Evolutionary conservation across 2,797 vertebrate species (phyloP).

Genomic region (Prionace glauca): DNA sequence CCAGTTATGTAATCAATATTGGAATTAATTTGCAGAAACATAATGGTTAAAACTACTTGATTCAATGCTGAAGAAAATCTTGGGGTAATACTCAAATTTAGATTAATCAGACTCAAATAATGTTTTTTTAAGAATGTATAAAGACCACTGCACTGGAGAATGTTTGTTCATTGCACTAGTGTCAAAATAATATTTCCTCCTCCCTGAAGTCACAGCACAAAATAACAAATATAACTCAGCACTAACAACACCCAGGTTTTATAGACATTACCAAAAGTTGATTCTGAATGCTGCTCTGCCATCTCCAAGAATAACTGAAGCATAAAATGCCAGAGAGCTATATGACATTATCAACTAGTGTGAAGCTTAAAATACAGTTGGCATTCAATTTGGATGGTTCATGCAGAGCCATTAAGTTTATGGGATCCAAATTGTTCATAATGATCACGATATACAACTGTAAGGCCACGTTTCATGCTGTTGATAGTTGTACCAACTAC

Average conservation of each 20-base stretch:
- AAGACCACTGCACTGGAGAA: neutral
- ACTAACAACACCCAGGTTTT: neutral
- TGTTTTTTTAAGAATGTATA: neutral
- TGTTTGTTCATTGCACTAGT: neutral
- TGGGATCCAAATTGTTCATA: neutral
- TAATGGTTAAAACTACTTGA: neutral
- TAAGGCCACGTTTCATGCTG: neutral
- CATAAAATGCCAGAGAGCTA: neutral
- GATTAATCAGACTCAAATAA: neutral
- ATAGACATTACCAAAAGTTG: neutral
- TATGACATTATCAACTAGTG: neutral
- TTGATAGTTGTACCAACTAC: neutral
- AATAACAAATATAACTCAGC: neutral
- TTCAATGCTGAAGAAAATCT: neutral
- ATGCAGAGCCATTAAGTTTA: neutral
- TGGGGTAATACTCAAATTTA: neutral
- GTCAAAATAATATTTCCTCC: neutral
- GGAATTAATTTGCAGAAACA: neutral
- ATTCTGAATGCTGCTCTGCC: neutral
- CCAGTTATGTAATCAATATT: neutral
- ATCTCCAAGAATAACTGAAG: neutral
- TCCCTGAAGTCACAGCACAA: too few relatives aligned
- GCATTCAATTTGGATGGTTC: neutral
- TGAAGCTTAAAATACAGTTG: neutral
- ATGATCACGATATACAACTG: neutral